These are phyloP conservation scores for Megalops atlanticus DNA, from an alignment of 2,113 vertebrate genomes.

Conservation along the genomic window DNA sequence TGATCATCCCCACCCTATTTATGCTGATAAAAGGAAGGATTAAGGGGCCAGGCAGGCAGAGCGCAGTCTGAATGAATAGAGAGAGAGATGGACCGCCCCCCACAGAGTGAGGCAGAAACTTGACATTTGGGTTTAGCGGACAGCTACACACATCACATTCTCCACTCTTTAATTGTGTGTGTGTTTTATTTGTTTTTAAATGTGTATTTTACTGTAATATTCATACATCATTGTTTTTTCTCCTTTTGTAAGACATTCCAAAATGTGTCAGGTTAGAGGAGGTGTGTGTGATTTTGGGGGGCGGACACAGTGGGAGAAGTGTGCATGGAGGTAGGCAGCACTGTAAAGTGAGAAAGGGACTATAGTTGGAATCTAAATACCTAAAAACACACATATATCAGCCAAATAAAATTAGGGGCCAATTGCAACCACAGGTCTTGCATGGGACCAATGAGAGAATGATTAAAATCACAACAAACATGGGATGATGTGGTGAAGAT, in stretches of 20 bases:
- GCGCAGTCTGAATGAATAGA: not conserved
- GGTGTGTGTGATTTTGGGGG: too few species aligned
- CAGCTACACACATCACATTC: not conserved
- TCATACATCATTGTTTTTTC: not conserved
- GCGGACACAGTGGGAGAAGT: too few species aligned
- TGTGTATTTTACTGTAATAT: not conserved
- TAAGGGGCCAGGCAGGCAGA: conserved; percentile 36
- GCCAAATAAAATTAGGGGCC: too few species aligned
- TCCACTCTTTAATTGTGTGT: not conserved
- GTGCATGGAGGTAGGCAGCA: too few species aligned
- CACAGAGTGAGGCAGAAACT: not conserved
- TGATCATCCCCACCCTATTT: conserved; percentile 42
- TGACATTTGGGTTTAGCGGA: not conserved
- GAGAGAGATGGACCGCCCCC: not conserved
- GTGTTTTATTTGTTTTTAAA: not conserved
- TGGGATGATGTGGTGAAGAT: too few species aligned
- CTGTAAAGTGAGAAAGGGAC: too few species aligned
- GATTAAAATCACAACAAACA: too few species aligned
- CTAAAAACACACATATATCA: too few species aligned
- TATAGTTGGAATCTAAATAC: too few species aligned
- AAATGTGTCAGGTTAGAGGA: not conserved
- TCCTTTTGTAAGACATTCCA: not conserved
- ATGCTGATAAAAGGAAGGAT: conserved; percentile 43
- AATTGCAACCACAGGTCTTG: too few species aligned
- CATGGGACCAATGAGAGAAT: too few species aligned